Evolutionary conservation across 2,113 vertebrate species (phyloP).

Genomic region (Rhadina sibilatrix): DNA sequence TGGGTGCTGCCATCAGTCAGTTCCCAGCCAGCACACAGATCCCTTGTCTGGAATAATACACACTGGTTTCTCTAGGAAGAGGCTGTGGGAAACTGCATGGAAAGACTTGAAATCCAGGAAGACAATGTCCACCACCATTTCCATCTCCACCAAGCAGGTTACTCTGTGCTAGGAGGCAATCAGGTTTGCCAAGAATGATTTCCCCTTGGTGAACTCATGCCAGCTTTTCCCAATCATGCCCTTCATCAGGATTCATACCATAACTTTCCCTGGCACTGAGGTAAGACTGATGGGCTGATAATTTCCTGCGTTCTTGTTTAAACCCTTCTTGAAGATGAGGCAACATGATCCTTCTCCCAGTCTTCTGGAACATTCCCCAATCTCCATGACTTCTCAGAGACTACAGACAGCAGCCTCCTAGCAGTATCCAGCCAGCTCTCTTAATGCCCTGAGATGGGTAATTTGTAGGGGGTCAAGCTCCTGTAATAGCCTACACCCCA

Average conservation of each 20-base stretch:
- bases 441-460: not conserved
- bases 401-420: not conserved
- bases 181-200: not conserved
- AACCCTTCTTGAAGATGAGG: not conserved
- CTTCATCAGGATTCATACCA: not conserved
- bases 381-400: not conserved
- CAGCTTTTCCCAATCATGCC: not conserved
- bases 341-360: not conserved
- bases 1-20: not conserved
- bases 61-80: not conserved
- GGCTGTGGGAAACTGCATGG: accelerated
- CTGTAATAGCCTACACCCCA: not conserved
- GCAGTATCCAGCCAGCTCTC: not conserved
- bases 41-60: accelerated
- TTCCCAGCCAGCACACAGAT: not conserved
- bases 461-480: not conserved
- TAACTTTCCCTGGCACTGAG: not conserved
- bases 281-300: not conserved
- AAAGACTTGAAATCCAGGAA: not conserved
- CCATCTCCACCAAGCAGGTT: not conserved
- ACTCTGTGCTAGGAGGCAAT: not conserved
- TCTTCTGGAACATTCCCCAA: not conserved
- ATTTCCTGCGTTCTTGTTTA: not conserved
- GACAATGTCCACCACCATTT: not conserved
- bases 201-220: not conserved